Evolutionary conservation across 2,113 vertebrate species (phyloP).

Genomic region (Hydrolagus affinis): DNA sequence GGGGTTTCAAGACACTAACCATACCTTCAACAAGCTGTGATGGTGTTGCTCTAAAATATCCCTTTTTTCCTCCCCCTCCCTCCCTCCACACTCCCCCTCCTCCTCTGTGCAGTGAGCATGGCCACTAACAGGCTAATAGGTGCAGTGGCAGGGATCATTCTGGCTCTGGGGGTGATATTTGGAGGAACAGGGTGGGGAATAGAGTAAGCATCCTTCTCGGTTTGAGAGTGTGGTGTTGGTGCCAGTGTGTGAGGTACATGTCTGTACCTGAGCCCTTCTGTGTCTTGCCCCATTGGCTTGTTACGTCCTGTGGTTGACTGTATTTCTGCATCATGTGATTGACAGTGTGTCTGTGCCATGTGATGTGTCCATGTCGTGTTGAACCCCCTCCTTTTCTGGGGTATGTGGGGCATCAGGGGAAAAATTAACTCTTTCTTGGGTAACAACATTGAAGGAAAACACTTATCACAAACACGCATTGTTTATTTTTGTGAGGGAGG

Average conservation of each 20-base stretch:
- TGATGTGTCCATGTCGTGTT: constrained; percentile 79
- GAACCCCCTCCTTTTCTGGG: constrained; percentile 94
- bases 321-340: constrained; percentile 71
- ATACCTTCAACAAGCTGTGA: background rate
- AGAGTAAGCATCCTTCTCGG: constrained; percentile 97
- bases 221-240: constrained; percentile 76
- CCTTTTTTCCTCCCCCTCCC: constrained; percentile 60
- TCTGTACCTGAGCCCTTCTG: constrained; percentile 59
- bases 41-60: constrained; percentile 46
- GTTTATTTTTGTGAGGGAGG: no score
- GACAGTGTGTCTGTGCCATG: constrained; percentile 74
- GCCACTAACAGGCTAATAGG: constrained; percentile 99
- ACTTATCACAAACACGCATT: no score
- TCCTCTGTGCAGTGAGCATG: constrained; percentile 97
- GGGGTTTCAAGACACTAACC: no score
- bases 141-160: constrained; percentile 99
- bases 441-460: no score
- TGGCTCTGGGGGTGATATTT: constrained; percentile 99
- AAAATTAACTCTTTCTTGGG: background rate
- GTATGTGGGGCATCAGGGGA: constrained; percentile 80
- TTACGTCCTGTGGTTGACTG: constrained; percentile 69
- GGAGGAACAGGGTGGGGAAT: constrained; percentile 99
- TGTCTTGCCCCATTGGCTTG: constrained; percentile 72
- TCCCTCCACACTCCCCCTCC: no score
- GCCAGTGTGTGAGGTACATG: constrained; percentile 69